These are phyloP conservation scores for Gymnocephalus cernua DNA, from an alignment of 2,113 vertebrate species.

Conservation along the genomic window DNA sequence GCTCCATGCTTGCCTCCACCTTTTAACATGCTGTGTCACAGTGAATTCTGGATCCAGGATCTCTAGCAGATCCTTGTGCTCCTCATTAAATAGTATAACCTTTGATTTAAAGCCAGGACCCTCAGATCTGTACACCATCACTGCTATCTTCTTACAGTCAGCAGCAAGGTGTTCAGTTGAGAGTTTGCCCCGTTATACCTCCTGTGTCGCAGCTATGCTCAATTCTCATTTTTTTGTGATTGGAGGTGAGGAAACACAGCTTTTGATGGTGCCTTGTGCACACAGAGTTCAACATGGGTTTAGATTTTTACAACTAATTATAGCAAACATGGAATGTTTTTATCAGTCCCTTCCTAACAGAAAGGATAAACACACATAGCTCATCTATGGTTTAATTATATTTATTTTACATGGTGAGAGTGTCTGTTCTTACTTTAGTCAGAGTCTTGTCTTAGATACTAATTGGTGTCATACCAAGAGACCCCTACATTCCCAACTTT, in stretches of 20 bases:
- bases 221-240: constrained; percentile 10
- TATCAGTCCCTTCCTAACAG: background rate
- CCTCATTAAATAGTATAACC: constrained; percentile 57
- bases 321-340: background rate
- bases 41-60: constrained; percentile 18
- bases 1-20: constrained; percentile 19
- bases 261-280: background rate
- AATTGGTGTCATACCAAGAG: background rate
- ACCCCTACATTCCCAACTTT: background rate
- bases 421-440: background rate
- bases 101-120: constrained; percentile 40
- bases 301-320: background rate
- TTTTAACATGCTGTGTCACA: constrained; percentile 37
- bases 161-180: constrained; percentile 12
- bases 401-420: background rate
- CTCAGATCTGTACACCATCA: constrained; percentile 26
- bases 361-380: background rate
- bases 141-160: constrained; percentile 28
- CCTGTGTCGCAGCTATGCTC: background rate
- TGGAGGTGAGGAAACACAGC: background rate
- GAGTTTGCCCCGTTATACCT: background rate
- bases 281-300: too few species aligned
- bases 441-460: background rate
- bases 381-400: background rate
- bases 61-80: constrained; percentile 23